Evolutionary conservation across 1,140 invertebrate genomes (phyloP), one percentile per base, ranked within the genome.

Genomic region (Cydia pomonella): DNA sequence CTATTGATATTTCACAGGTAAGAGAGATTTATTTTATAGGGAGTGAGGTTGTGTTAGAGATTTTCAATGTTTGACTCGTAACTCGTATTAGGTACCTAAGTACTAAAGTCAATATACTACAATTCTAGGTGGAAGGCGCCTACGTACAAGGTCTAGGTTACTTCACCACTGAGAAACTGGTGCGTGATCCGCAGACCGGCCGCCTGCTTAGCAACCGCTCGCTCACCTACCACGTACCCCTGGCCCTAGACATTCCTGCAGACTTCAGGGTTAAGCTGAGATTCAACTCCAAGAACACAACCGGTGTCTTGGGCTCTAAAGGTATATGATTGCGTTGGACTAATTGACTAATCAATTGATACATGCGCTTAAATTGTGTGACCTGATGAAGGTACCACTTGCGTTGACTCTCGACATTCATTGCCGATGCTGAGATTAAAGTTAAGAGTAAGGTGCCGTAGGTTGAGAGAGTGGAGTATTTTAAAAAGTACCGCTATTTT

Each of bases 81-180:
- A n/a, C n/a, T n/a, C n/a, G n/a, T n/a, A n/a, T n/a, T n/a, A n/a
- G n/a, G n/a, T n/a, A n/a, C n/a, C n/a, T n/a, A n/a, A n/a, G n/a
- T n/a, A n/a, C n/a, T n/a, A n/a, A n/a, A n/a, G n/a, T n/a, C n/a
- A n/a, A 69, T n/a, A n/a, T 29, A 74, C 18, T 77, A 5, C 23
- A 18, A 72, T 79, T 80, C 41, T 44, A 92, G 90, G 83, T 94
- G 1, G 97, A 97, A 94, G 98, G 97, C 9, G 96, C 96, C 1
- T 97, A 97, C 85, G 92, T 98, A 2, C 98, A 98, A 96, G 97
- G 97, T 2, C 78, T 97, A 2, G 97, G 97, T 41, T 96, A 97
- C 83, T 97, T 95, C 93, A 95, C 96, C 0, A 93, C 89, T 3
- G 97, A 98, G 88, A 93, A 96, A 75, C 89, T 97, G 21, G 92